A percentile compares a stretch with the other conserved stretches of the same genome.
Evolutionary conservation across 2,888 invertebrate genomes (phyloP).

Genomic region (Leptinotarsa tumamoca): DNA sequence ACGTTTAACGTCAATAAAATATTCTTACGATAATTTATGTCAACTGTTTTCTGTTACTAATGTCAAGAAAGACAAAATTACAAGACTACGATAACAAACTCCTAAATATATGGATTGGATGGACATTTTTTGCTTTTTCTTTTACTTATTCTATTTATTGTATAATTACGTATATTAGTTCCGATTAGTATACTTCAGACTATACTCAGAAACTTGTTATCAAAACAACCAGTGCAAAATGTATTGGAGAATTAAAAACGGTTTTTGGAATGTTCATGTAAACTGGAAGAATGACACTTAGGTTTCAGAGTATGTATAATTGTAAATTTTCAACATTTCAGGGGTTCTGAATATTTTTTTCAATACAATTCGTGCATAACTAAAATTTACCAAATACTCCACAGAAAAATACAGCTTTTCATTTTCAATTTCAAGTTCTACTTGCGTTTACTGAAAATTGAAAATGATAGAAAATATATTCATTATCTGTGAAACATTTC

Average conservation of each 20-base stretch:
- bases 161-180: slow-evolving; percentile 66
- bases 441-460: neutral
- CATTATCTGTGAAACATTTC: slow-evolving; percentile 26
- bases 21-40: slow-evolving; percentile 16
- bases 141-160: slow-evolving; percentile 60
- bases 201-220: slow-evolving; percentile 40
- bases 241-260: neutral
- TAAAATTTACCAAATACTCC: neutral
- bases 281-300: slow-evolving; percentile 6
- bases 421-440: neutral
- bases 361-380: neutral
- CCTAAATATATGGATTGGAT: slow-evolving; percentile 57
- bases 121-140: slow-evolving; percentile 57
- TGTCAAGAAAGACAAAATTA: slow-evolving; percentile 39
- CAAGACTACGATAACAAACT: slow-evolving; percentile 46
- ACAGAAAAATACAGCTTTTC: slow-evolving; percentile 3
- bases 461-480: neutral
- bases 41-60: slow-evolving; percentile 28
- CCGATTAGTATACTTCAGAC: slow-evolving; percentile 61
- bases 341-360: slow-evolving; percentile 3
- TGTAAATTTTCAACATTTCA: slow-evolving; percentile 11
- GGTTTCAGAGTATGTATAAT: slow-evolving; percentile 16
- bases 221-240: slow-evolving; percentile 21
- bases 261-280: slow-evolving; percentile 18
- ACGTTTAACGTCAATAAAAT: neutral